phyloP scores from a whole-genome alignment of 2,113 vertebrate genomes.

The Hiodon alosoides region DNA sequence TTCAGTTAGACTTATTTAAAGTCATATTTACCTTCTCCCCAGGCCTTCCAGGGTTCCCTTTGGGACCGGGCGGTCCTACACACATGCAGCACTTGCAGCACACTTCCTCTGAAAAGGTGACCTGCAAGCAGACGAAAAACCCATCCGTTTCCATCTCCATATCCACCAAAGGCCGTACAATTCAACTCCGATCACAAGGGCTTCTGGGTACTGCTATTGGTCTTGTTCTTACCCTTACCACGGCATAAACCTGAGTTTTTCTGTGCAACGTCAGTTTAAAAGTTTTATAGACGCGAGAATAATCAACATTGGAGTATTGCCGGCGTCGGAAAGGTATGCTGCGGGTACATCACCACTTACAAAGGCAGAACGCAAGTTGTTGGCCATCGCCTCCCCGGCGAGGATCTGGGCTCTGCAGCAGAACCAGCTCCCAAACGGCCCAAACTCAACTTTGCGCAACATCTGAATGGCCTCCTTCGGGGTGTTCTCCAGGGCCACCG shows the following conservation, averaged over 20 bases:
- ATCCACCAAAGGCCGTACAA: neutral
- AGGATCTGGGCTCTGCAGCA: slow-evolving; percentile 13
- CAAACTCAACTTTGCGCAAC: slow-evolving; percentile 8
- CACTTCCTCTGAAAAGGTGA: slow-evolving; percentile 10
- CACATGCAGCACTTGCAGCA: slow-evolving; percentile 15
- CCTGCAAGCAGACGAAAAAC: neutral
- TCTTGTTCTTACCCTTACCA: neutral
- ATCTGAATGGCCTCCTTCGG: slow-evolving; percentile 1
- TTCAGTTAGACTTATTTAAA: neutral
- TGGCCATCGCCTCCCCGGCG: neutral
- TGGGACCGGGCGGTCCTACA: slow-evolving; percentile 9
- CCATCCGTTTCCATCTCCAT: neutral
- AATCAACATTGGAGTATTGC: too few species aligned
- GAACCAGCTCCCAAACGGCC: slow-evolving; percentile 8
- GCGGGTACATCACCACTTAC: neutral
- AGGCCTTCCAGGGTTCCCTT: neutral
- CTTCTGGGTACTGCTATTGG: neutral
- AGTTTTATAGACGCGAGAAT: neutral
- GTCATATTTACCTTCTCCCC: neutral
- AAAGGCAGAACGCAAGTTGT: neutral
- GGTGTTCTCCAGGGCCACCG: slow-evolving; percentile 15
- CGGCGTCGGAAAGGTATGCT: too few species aligned
- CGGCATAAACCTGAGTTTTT: neutral
- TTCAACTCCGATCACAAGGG: too few species aligned
- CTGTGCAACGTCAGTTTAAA: neutral